Base-by-base conservation (phyloP, 2,797 vertebrate species). In the Astyanax mexicanus region DNA sequence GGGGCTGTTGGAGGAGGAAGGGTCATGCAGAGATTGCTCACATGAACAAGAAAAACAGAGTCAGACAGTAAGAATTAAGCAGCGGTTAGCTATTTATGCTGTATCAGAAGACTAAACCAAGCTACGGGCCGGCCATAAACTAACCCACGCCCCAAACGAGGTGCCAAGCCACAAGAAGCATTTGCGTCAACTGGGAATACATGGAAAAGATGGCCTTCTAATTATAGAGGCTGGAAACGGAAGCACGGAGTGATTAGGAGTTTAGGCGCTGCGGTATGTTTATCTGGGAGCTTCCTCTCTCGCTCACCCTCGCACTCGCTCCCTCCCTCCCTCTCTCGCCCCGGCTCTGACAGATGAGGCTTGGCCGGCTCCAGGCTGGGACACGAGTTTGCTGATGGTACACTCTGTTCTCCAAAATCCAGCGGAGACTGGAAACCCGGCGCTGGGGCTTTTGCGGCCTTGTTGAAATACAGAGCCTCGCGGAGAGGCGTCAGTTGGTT, bases 101-200 rank as follows among this genome's bases (percentile, higher is more conserved):
- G 94, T 96, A 97, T 96, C 95, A 96, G 93, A 96, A 94, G 94
- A 96, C 93, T 95, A 95, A 96, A 94, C 95, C 96, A 95, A 94
- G 94, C 94, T 93, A 89, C 89, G 89, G 94, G 93, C 92, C 88
- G 90, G 91, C 95, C 94, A 95, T 95, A 96, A 97, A 97, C 93
- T 94, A 92, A 95, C 95, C 95, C 94, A 98, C 96, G 93, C 96
- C 96, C 96, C 95, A 95, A 38, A 96, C 68, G 93, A 98, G 95
- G 96, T 98, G 98, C 97, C 97, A 99, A 98, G 95, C 96, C 98
- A 97, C 97, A 98, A 96, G 96, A 96, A 96, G 96, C 95, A 95
- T 96, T 96, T 97, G 96, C 97, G 95, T 98, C 96, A 98, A 96
- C 95, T 95, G 94, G 96, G 95, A 96, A 97, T 95, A 95, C 88